Evolutionary conservation across 35 echinoderm and acorn worm genomes (phyloP), one percentile per base, ranked within the genome.

Genomic region (Amphiura filiformis): DNA sequence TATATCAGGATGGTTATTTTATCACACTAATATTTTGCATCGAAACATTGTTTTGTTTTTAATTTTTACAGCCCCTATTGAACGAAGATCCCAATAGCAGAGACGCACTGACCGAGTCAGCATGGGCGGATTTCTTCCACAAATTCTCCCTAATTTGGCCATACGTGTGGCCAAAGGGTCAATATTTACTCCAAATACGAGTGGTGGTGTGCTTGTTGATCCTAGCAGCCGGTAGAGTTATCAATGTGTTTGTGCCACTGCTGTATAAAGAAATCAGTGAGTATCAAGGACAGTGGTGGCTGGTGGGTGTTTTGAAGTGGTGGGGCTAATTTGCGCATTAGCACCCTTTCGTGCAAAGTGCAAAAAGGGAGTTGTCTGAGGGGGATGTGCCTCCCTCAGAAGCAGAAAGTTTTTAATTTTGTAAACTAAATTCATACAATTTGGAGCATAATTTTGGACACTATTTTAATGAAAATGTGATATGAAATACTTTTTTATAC

Each of bases 221-320:
- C 28, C 76, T 98, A 22, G 65, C 91, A 0, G 79, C 87, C 40
- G 92, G 89, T 0, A 78, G 96, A 37, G 92, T 94, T 11, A 89
- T 92, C 77, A 98, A 98, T 80, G 96, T 98, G 22, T 94, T 92
- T 84, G 96, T 98, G 35, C 96, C 96, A 37, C 37, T 98, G 0
- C 75, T 94, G 3, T 89, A 94, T 75, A 92, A 92, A 75, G 35
- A 94, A 13, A 98, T 98, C 30, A 89, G 96, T 98, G 56, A 90
- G 89, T 89, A 0, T 0, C 20, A n/a, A n/a, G n/a, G n/a, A n/a
- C n/a, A n/a, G n/a, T n/a, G n/a, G n/a, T 9, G 39, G 0, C 12
- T 30, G 15, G 35, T 89, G 31, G 23, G 65, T n/a, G 37, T 81
- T 82, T 0, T 34, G 64, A 4, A 15, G 11, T 81, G 35, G 61